These are phyloP conservation scores for Phlogophora meticulosa DNA, from an alignment of 2,888 invertebrate genomes.

Conservation along the genomic window DNA sequence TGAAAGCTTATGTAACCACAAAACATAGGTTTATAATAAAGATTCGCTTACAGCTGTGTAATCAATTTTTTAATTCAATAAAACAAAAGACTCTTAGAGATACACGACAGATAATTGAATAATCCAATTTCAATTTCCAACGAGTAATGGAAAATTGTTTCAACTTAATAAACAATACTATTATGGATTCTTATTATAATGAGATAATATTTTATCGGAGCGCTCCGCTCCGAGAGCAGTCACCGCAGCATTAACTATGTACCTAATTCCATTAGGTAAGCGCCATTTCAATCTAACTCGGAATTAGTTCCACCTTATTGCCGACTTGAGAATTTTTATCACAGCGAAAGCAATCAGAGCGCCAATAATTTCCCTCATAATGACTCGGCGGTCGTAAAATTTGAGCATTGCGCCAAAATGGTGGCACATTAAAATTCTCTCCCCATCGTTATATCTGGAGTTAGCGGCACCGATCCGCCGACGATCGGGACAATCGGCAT, in stretches of 20 bases:
- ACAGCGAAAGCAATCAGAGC: constrained; percentile 90
- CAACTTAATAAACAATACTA: constrained; percentile 73
- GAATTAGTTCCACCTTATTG: constrained; percentile 91
- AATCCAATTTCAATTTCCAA: constrained; percentile 71
- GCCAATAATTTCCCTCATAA: constrained; percentile 91
- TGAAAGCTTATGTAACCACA: constrained; percentile 53
- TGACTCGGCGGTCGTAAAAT: constrained; percentile 90
- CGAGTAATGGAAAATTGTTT: constrained; percentile 69
- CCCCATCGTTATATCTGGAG: constrained; percentile 90
- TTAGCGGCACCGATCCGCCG: constrained; percentile 85
- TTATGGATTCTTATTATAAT: constrained; percentile 67
- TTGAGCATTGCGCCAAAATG: constrained; percentile 91
- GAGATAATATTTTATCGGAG: constrained; percentile 65
- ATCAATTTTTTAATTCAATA: constrained; percentile 65
- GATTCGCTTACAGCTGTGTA: constrained; percentile 54
- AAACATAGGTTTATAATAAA: constrained; percentile 53
- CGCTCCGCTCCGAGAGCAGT: constrained; percentile 53
- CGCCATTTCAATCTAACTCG: constrained; percentile 84
- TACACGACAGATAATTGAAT: constrained; percentile 70
- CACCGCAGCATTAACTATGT: constrained; percentile 68
- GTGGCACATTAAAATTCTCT: constrained; percentile 91
- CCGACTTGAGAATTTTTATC: constrained; percentile 91
- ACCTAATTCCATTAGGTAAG: constrained; percentile 78
- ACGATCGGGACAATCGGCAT: constrained; percentile 87
- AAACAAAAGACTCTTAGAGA: constrained; percentile 61